These are phyloP conservation scores for Palythoa grandis DNA, from an alignment of 92 coral and sea anemone species.

Conservation along the genomic window DNA sequence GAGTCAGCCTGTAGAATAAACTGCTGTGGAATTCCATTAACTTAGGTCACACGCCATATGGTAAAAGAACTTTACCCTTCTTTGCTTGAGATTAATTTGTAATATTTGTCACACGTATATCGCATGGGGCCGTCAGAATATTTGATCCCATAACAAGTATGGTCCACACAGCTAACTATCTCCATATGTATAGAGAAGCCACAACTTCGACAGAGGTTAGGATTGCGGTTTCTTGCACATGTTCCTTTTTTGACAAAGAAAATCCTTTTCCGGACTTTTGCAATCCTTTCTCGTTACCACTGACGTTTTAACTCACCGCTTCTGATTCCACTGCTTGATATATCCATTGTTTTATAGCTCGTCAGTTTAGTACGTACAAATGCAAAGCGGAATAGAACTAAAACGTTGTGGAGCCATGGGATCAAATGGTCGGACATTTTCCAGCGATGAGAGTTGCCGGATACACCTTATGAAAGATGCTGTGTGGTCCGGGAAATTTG, in stretches of 20 bases:
- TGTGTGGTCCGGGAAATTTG: slow-evolving; percentile 44
- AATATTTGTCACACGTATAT: background rate
- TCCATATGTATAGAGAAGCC: slow-evolving; percentile 15
- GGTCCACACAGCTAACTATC: background rate
- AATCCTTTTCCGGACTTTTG: slow-evolving; percentile 20
- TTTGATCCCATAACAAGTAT: background rate
- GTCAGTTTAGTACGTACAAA: background rate
- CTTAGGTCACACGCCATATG: background rate
- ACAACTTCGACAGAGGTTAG: background rate
- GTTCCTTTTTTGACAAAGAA: background rate
- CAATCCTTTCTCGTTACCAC: background rate
- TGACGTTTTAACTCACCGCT: background rate
- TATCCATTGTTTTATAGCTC: background rate
- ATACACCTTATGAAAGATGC: background rate
- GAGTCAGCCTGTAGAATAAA: background rate
- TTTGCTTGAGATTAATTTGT: slow-evolving; percentile 12
- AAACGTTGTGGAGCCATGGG: slow-evolving; percentile 10
- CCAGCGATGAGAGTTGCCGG: slow-evolving; percentile 18
- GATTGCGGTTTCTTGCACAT: slow-evolving; percentile 5
- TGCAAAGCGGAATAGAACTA: background rate
- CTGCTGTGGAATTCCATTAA: background rate
- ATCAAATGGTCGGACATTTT: slow-evolving; percentile 33
- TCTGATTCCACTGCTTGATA: background rate
- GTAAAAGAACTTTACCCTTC: background rate
- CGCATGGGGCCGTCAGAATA: background rate